A percentile compares a stretch with the other conserved stretches of the same genome.
Evolutionary conservation across 37 sponge, comb jelly and placozoan genomes (phyloP).

Genomic region (Dysidea cf. avara): DNA sequence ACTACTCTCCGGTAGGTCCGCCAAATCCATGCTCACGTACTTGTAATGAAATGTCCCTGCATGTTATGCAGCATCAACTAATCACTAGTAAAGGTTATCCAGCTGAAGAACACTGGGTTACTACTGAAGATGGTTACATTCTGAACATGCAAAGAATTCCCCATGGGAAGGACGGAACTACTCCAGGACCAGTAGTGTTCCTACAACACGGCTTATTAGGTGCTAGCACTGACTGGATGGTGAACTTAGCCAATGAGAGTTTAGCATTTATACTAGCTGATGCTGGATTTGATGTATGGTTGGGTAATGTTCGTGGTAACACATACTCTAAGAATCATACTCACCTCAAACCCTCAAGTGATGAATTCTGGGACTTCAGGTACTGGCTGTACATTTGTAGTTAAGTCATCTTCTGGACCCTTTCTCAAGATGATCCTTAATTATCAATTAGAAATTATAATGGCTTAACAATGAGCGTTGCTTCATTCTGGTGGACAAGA

Average conservation of each 20-base stretch:
- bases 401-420: too few relatives aligned
- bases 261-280: constrained; percentile 85
- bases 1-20: too few relatives aligned
- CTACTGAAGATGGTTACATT: constrained; percentile 87
- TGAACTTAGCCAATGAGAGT: constrained; percentile 80
- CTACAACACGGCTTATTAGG: constrained; percentile 90
- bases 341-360: constrained; percentile 51
- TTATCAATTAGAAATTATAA: too few relatives aligned
- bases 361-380: constrained; percentile 93
- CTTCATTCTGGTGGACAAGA: too few relatives aligned
- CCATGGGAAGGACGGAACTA: constrained; percentile 19
- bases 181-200: constrained; percentile 67
- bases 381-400: too few relatives aligned
- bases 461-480: too few relatives aligned
- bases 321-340: constrained; percentile 75
- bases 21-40: too few relatives aligned
- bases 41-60: too few relatives aligned
- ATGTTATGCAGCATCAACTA: constrained; percentile 71
- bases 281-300: constrained; percentile 88
- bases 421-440: too few relatives aligned
- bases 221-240: constrained; percentile 85
- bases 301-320: constrained; percentile 86
- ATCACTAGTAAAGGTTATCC: constrained; percentile 88
- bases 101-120: constrained; percentile 79
- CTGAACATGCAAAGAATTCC: constrained; percentile 90